Conservation (phyloP, 30 jellyfish, hydroid and myxozoan species). For the Catostylus mosaicus region DNA sequence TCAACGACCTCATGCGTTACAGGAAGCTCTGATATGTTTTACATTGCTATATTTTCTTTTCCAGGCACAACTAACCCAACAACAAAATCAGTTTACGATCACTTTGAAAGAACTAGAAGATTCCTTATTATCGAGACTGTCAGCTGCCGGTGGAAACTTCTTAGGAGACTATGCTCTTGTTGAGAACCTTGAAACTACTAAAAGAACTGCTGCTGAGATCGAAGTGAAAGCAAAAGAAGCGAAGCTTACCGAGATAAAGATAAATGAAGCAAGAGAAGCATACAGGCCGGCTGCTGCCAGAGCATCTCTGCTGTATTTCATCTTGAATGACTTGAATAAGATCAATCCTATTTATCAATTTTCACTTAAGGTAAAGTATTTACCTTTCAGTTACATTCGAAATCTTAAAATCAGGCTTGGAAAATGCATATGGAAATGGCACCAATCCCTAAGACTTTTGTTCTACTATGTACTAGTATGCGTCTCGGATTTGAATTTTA, state of each 20-base stretch:
- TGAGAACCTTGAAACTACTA: constrained; percentile 97
- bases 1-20: no score
- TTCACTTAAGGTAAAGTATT: constrained; percentile 87
- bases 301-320: constrained; percentile 93
- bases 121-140: constrained; percentile 92
- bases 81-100: constrained; percentile 97
- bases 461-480: no score
- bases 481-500: no score
- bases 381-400: neutral
- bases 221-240: constrained; percentile 98
- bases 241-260: constrained; percentile 89
- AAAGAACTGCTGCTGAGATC: constrained; percentile 99
- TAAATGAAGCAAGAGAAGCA: constrained; percentile 97
- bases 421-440: no score
- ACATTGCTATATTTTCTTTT: no score
- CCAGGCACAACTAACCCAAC: constrained; percentile 98
- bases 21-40: no score
- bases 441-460: no score
- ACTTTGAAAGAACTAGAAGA: constrained; percentile 97
- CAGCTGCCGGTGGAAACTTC: constrained; percentile 99
- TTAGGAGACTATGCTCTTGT: constrained; percentile 98
- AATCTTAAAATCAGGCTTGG: no score
- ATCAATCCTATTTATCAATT: constrained; percentile 96
- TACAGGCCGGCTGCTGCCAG: constrained; percentile 99
- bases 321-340: constrained; percentile 93